phyloP scores from a whole-genome alignment of 2,888 invertebrate species.

The Reticulitermes lucifugus region DNA sequence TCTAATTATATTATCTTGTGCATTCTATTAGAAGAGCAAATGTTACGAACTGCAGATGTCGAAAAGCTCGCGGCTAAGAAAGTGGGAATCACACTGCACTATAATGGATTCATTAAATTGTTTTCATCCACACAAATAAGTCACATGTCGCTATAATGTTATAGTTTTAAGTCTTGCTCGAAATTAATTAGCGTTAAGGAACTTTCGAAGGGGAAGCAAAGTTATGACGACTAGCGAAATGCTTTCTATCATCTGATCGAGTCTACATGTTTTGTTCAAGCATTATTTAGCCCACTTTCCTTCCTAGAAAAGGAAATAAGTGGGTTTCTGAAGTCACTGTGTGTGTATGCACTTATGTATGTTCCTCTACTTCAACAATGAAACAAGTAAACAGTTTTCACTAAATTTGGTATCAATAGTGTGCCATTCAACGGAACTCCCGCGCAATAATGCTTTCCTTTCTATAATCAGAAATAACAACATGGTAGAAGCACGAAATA shows the following conservation, averaged over 20 bases:
- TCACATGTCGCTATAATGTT: not conserved
- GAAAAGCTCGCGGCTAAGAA: not conserved
- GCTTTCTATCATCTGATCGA: not conserved
- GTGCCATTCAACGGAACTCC: no score
- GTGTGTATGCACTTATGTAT: no score
- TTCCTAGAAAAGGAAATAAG: no score
- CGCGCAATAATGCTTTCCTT: no score
- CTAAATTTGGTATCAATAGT: no score
- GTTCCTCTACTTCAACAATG: no score
- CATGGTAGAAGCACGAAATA: no score
- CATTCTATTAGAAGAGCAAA: conserved; percentile 18
- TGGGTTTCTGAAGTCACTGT: no score
- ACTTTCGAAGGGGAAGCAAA: not conserved
- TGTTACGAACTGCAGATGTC: conserved; percentile 14
- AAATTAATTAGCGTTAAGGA: conserved; percentile 10
- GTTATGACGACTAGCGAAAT: not conserved
- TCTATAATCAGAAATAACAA: no score
- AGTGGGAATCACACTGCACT: not conserved
- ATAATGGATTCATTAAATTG: conserved; percentile 17
- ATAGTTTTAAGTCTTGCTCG: not conserved
- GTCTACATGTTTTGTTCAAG: no score
- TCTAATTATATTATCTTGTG: conserved; percentile 26
- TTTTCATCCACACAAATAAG: conserved; percentile 15
- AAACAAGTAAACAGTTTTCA: no score
- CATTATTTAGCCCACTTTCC: no score